phyloP scores from a whole-genome alignment of 2,113 vertebrate genomes.

The Nicator chloris region DNA sequence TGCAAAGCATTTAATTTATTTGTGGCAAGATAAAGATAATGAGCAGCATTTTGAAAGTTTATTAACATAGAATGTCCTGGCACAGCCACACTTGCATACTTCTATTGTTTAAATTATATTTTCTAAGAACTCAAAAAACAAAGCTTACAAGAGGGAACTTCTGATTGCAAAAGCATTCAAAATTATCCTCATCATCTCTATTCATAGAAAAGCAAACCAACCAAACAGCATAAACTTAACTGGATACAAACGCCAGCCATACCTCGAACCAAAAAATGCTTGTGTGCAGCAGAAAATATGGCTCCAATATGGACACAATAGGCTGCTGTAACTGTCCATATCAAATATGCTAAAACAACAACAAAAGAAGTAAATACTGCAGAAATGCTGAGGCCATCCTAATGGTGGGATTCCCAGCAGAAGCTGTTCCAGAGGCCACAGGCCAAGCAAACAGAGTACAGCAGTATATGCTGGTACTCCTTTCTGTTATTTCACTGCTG shows the following conservation, averaged over 20 bases:
- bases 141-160: neutral
- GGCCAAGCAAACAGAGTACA: slow-evolving; percentile 46
- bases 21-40: slow-evolving; percentile 38
- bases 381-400: slow-evolving; percentile 1
- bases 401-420: neutral
- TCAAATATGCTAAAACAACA: neutral
- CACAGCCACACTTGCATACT: neutral
- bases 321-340: neutral
- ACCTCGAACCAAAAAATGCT: neutral
- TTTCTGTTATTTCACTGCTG: neutral
- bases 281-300: neutral
- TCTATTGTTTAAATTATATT: slow-evolving; percentile 31
- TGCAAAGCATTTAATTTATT: slow-evolving; percentile 32
- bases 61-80: slow-evolving; percentile 33
- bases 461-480: neutral
- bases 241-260: neutral
- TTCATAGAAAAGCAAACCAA: neutral
- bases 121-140: neutral
- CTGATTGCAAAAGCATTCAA: neutral
- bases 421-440: slow-evolving; percentile 23
- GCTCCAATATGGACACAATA: neutral
- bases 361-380: neutral
- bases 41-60: slow-evolving; percentile 17
- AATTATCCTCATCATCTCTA: neutral
- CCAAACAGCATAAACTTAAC: neutral